Evolutionary conservation across 92 coral and sea anemone species (phyloP).

Genomic region (Porites lobata): DNA sequence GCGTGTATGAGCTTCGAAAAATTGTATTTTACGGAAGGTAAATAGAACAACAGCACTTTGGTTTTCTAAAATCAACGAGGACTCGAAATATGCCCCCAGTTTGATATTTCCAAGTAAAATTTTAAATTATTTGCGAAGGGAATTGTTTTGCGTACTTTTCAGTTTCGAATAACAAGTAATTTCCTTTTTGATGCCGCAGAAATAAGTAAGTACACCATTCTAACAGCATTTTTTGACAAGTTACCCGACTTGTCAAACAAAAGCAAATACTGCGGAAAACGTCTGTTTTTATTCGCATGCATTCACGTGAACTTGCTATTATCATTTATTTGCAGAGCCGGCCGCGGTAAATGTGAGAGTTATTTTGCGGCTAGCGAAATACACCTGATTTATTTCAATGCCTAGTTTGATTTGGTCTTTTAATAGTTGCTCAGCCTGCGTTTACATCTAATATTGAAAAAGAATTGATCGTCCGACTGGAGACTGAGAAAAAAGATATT

Average conservation of each 20-base stretch:
- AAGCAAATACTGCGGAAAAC: conserved; percentile 1
- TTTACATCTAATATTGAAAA: no score
- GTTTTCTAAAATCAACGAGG: background rate
- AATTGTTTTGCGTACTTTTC: background rate
- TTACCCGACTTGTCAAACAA: conserved; percentile 25
- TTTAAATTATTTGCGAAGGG: background rate
- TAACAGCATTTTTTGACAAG: conserved; percentile 17
- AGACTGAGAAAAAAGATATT: no score
- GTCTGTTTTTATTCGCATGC: conserved; percentile 21
- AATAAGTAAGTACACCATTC: conserved; percentile 13
- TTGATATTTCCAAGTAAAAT: background rate
- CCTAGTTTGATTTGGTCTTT: background rate
- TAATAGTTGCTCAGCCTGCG: background rate
- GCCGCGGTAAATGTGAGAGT: background rate
- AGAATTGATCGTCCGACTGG: no score
- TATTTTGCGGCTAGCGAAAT: background rate
- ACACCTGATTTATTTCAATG: background rate
- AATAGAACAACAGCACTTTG: no score
- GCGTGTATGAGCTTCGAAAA: background rate
- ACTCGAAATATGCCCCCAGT: background rate
- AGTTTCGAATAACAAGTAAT: background rate
- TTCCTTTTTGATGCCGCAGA: conserved; percentile 11
- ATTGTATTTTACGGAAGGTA: background rate
- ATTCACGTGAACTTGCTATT: conserved; percentile 6
- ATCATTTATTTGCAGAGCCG: background rate